Base-by-base conservation (phyloP, 2,797 vertebrate genomes). In the Potorous gilbertii region DNA sequence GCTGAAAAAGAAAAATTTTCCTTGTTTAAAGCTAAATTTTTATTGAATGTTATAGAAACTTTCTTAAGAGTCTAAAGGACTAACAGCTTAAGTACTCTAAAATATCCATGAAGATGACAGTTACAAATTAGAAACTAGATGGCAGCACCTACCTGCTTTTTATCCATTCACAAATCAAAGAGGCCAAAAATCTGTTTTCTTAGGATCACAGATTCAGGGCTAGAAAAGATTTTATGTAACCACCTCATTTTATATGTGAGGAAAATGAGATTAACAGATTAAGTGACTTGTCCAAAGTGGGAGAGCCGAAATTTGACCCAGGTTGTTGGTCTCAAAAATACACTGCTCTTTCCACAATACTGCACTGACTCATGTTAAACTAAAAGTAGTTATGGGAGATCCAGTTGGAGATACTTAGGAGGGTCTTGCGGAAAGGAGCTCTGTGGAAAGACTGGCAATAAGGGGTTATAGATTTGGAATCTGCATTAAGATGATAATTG, bases 101-200 rank as follows among this genome's bases (percentile, higher is more conserved):
- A 92, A 29, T 59, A 31, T 52, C 91, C 89, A 55, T n/a, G 87
- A 97, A 90, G 96, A 93, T 90, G 90, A 97, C 94, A 96, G 21
- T 56, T 94, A 96, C 90, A 93, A 90, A 94, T 96, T 92, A 56
- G 97, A 97, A 98, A 96, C 98, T 98, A 98, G 98, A 97, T 98
- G 98, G 98, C 98, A 98, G 98, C 98, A 98, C 94, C 66, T 98
- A 91, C 96, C 97, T 95, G 96, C 95, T 96, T 97, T 98, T 97
- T 56, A 95, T 55, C 56, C 93, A 74, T 95, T 57, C 94, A 91
- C 94, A 96, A 96, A 91, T 14, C 31, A 27, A 94, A 93, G 74
- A 87, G 24, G 2, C 9, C 8, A 46, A 87, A 50, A 87, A 87
- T 50, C 24, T 27, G 4, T 87, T 87, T 87, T 87, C 21, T 4